Conservation (phyloP, 2,797 vertebrate genomes). For the Rhabdophis nuchalis region DNA sequence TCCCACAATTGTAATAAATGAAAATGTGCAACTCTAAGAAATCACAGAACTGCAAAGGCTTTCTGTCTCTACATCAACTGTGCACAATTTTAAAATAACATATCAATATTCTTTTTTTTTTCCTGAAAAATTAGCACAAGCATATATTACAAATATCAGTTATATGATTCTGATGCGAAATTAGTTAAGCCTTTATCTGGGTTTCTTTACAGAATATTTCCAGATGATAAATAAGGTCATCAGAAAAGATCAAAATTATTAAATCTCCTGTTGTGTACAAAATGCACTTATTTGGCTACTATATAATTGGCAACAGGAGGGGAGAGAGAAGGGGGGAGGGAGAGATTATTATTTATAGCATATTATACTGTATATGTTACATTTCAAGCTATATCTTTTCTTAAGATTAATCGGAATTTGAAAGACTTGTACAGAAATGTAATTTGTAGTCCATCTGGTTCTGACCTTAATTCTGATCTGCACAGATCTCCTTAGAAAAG, state of each 20-base stretch:
- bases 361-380: not conserved
- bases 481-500: not conserved
- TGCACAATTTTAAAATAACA: constrained; percentile 33
- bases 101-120: constrained; percentile 6
- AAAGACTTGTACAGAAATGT: not conserved
- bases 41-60: not conserved
- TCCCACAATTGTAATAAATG: not conserved
- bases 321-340: not conserved
- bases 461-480: not conserved
- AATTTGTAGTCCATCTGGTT: not conserved
- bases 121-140: not conserved
- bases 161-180: constrained; percentile 51
- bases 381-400: not conserved
- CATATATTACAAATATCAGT: constrained; percentile 24
- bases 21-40: constrained; percentile 9
- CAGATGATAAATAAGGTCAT: constrained; percentile 52
- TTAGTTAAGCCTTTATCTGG: constrained; percentile 50
- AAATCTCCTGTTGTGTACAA: constrained; percentile 15
- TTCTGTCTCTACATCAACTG: constrained; percentile 16
- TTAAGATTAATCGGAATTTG: not conserved
- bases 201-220: constrained; percentile 43
- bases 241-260: constrained; percentile 47
- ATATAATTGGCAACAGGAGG: not conserved
- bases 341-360: not conserved
- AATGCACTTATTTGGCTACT: constrained; percentile 33